A percentile compares a stretch with the other conserved stretches of the same genome.
Conservation (phyloP, 2,113 vertebrate genomes). For the Carollia perspicillata region DNA sequence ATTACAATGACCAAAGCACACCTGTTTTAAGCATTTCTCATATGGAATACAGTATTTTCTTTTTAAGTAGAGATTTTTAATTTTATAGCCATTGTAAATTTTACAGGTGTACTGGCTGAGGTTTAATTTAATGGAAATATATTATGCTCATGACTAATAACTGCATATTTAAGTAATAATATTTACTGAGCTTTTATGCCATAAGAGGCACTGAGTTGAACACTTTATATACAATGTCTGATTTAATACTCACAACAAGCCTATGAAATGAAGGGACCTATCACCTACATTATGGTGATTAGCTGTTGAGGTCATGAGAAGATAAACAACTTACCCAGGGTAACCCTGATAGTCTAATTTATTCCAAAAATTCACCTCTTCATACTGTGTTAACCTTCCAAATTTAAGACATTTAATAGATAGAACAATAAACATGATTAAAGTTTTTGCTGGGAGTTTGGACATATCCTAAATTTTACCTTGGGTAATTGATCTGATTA, state of each 20-base stretch:
- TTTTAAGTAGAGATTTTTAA: background rate
- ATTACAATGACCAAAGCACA: background rate
- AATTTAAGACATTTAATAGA: background rate
- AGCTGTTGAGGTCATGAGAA: background rate
- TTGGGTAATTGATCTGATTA: background rate
- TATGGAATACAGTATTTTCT: background rate
- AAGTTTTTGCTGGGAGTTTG: background rate
- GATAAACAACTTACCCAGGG: fast-evolving
- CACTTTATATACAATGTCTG: background rate
- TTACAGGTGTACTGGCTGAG: background rate
- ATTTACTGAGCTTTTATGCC: background rate
- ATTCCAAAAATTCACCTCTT: background rate
- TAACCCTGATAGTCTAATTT: background rate
- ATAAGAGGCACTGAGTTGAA: background rate
- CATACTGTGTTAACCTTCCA: background rate
- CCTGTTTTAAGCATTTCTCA: background rate
- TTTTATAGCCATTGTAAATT: background rate
- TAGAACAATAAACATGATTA: background rate
- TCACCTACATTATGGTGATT: background rate
- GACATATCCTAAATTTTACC: background rate
- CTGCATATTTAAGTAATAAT: background rate
- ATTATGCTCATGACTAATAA: background rate
- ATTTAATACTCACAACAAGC: background rate
- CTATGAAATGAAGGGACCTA: background rate
- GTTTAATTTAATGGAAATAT: background rate